A percentile compares a stretch with the other conserved stretches of the same genome.
Conservation (phyloP, 2,888 invertebrate genomes). For the Melieria crassipennis region DNA sequence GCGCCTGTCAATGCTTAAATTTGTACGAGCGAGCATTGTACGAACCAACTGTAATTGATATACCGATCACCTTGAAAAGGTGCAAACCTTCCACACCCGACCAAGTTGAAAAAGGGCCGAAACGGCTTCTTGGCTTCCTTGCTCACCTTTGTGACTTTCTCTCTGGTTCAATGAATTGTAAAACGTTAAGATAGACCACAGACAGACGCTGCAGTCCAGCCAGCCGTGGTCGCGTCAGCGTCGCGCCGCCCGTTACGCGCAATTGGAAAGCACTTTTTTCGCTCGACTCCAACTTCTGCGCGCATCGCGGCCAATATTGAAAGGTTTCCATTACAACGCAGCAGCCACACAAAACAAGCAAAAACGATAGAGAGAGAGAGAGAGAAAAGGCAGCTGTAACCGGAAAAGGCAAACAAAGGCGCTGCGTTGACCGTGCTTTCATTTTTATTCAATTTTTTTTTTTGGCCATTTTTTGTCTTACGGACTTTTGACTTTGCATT, state of each 20-base stretch:
- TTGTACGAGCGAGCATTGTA: neutral
- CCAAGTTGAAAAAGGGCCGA: no score
- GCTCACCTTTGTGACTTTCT: no score
- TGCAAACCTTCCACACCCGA: conserved; percentile 32
- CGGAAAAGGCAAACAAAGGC: conserved; percentile 6
- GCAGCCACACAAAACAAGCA: neutral
- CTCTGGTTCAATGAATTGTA: conserved; percentile 31
- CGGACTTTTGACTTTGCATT: neutral
- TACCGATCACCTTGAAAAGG: conserved; percentile 24
- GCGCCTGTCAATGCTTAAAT: no score
- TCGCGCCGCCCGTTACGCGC: conserved; percentile 19
- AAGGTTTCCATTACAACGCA: neutral
- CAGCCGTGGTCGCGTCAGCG: neutral
- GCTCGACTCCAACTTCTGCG: neutral
- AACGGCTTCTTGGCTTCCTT: no score
- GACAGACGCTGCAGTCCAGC: neutral
- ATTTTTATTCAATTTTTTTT: neutral
- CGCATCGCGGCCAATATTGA: neutral
- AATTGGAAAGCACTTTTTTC: conserved; percentile 28
- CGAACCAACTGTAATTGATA: conserved; percentile 37
- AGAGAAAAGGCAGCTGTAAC: neutral
- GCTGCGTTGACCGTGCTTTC: neutral
- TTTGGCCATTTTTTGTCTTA: neutral
- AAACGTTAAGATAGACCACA: conserved; percentile 30
- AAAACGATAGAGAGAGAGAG: neutral